These are phyloP conservation scores for Volucella inflata DNA, from an alignment of 2,888 invertebrate species.

Conservation along the genomic window DNA sequence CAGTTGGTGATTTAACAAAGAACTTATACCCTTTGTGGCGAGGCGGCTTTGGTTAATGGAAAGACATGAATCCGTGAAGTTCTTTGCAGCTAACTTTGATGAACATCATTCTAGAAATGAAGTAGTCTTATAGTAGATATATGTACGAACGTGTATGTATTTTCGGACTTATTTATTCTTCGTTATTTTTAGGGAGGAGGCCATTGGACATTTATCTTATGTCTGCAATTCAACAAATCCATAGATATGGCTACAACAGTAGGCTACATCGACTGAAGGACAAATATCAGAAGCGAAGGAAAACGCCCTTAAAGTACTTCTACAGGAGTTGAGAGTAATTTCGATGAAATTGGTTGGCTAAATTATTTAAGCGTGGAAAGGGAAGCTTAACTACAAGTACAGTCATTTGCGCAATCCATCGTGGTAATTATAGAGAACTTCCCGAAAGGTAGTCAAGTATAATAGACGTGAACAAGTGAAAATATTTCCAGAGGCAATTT, in stretches of 20 bases:
- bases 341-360: no score
- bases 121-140: constrained; percentile 2
- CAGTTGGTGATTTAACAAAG: constrained; percentile 29
- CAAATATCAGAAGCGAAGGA: no score
- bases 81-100: constrained; percentile 15
- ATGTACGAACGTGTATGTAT: background rate
- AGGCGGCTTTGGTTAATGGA: constrained; percentile 4
- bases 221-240: no score
- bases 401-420: constrained; percentile 1
- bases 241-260: no score
- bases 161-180: background rate
- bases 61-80: background rate
- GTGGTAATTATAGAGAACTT: constrained; percentile 18
- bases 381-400: constrained; percentile 1
- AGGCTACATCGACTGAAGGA: no score
- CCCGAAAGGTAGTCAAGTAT: background rate
- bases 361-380: background rate
- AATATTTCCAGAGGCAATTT: background rate
- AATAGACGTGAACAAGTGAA: background rate
- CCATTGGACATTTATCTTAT: no score
- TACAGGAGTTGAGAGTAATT: background rate
- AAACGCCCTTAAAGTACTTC: no score
- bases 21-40: background rate
- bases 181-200: no score
- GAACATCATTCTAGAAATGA: background rate